Conservation (phyloP, 2,113 vertebrate species). For the Mormoops blainvillei region DNA sequence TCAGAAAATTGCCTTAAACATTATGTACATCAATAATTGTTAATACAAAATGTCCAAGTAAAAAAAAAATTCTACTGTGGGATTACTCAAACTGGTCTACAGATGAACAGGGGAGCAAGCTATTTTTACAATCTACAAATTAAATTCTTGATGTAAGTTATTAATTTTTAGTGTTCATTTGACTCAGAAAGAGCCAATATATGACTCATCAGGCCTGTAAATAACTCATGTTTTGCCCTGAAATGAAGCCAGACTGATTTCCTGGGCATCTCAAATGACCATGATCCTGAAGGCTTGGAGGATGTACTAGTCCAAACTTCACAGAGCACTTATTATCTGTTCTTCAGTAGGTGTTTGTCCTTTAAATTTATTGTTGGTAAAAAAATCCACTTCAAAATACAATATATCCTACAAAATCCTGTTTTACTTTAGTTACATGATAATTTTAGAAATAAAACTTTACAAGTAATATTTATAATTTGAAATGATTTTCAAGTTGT, state of each 20-base stretch:
- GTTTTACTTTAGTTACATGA: background rate
- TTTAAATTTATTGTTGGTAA: background rate
- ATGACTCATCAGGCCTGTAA: background rate
- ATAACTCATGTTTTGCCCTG: background rate
- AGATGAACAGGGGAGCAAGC: rapidly evolving
- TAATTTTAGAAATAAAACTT: background rate
- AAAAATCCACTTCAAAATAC: background rate
- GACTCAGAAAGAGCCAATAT: background rate
- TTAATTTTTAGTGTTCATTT: background rate
- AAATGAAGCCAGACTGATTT: background rate
- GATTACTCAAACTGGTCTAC: background rate
- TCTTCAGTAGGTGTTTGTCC: background rate
- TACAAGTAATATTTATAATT: background rate
- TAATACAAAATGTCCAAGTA: background rate
- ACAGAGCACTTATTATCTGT: background rate
- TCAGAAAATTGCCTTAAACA: background rate
- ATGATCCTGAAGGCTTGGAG: background rate
- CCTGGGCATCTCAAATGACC: background rate
- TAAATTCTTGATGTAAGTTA: background rate
- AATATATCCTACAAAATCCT: background rate
- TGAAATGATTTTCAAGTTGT: background rate
- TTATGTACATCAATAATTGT: background rate
- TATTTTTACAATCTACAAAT: background rate
- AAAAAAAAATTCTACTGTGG: background rate
- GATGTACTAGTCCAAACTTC: background rate